Percentiles rank a stretch among this genome's conserved stretches.
Evolutionary conservation across 2,113 vertebrate species (phyloP).

Genomic region (Perca fluviatilis): DNA sequence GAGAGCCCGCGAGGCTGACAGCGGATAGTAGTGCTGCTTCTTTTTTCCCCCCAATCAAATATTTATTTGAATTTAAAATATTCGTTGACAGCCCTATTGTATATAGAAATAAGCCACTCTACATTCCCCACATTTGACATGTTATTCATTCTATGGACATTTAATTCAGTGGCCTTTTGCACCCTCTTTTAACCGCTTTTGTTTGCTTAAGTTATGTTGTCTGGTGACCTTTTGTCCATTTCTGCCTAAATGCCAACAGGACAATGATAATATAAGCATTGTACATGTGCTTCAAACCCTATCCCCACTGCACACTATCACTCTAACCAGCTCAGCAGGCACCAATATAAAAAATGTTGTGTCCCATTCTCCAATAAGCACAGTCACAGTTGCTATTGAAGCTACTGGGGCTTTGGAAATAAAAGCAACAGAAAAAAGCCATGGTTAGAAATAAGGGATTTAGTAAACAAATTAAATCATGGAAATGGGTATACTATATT

Average conservation of each 20-base stretch:
- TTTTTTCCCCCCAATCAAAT: too few relatives aligned
- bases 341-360: neutral
- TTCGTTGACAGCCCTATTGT: too few relatives aligned
- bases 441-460: conserved; percentile 17
- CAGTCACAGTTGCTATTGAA: conserved; percentile 11
- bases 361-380: conserved; percentile 1
- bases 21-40: too few relatives aligned
- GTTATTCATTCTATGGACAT: neutral
- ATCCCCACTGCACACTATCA: neutral
- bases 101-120: too few relatives aligned
- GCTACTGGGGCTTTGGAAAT: conserved; percentile 14
- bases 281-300: neutral
- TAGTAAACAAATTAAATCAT: conserved; percentile 49
- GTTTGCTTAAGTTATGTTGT: conserved; percentile 21
- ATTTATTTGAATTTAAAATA: too few relatives aligned
- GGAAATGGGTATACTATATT: conserved; percentile 32
- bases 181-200: conserved; percentile 3
- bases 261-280: conserved; percentile 1
- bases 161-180: neutral
- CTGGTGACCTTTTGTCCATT: conserved; percentile 38
- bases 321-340: neutral
- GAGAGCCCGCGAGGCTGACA: too few relatives aligned
- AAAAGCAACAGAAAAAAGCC: neutral
- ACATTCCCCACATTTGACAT: neutral
- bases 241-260: conserved; percentile 12